Evolutionary conservation across 2,797 vertebrate genomes (phyloP), one percentile per base, ranked within the genome.

Genomic region (Acanthurus tractus): DNA sequence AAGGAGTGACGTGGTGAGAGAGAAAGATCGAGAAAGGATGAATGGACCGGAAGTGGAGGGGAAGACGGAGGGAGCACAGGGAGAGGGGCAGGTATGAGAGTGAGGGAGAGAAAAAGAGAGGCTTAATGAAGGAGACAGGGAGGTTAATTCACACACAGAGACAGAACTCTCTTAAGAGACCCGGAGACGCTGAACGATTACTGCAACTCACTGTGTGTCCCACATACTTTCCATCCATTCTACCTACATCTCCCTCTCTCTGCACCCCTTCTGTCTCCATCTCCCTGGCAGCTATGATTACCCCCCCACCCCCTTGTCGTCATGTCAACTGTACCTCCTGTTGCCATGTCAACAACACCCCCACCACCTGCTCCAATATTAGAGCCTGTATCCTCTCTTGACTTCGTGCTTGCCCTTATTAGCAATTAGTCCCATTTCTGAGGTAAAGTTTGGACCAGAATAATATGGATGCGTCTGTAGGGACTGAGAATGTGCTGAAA

Each of bases 61-160:
- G 45, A 62, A 55, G 77, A 79, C 29, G 58, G 59, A 72, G 66
- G 63, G 68, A 70, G 81, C 38, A 14, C 8, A 34, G 50, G 76
- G 56, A 81, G 70, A 78, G 70, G 9, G 58, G 74, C 71, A 78
- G 66, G 82, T 78, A 58, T 46, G 55, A 73, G 49, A 73, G 45
- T 18, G 45, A 62, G n/a, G n/a, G 63, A 72, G 64, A 74, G 75
- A 29, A 75, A 79, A 75, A 80, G 45, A 79, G 72, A 82, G 76
- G 64, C 74, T 76, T 81, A 77, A 86, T 84, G 72, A 85, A 80
- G 84, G 82, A 89, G 88, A 89, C 85, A 83, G 67, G 63, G 83
- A 95, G 92, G 94, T 95, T 94, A 95, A 94, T 88, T 91, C 85
- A 91, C 81, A 90, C 56, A 82, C 65, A 48, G 84, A 87, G 77